Evolutionary conservation across 2,113 vertebrate genomes (phyloP).

Genomic region (Sinocyclocheilus maitianheensis): DNA sequence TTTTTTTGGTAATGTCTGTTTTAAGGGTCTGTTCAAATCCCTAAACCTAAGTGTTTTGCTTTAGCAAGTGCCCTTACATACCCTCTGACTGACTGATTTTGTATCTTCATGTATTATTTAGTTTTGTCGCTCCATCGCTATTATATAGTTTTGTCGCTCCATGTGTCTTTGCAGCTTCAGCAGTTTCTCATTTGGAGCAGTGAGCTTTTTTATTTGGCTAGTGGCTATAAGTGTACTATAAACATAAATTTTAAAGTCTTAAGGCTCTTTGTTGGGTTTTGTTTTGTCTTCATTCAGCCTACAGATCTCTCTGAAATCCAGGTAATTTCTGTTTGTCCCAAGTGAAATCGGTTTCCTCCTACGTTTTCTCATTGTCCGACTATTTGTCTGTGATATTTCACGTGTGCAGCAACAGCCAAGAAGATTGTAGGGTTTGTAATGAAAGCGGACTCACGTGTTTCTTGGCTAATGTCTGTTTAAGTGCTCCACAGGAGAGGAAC

Average conservation of each 20-base stretch:
- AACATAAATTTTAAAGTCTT: not conserved
- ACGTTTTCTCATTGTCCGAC: not conserved
- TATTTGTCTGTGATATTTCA: not conserved
- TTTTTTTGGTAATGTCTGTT: not conserved
- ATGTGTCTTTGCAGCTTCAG: not conserved
- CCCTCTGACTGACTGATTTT: not conserved
- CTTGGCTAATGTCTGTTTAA: not conserved
- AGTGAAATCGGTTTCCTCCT: not conserved
- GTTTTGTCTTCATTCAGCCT: slow-evolving; percentile 62
- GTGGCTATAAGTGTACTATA: not conserved
- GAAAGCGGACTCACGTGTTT: not conserved
- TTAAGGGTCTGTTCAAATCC: not conserved
- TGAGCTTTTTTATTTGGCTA: not conserved
- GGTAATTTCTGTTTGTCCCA: slow-evolving; percentile 60
- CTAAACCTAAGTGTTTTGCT: not conserved
- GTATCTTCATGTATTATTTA: not conserved
- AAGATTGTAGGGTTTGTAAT: not conserved
- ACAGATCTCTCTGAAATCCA: slow-evolving; percentile 68
- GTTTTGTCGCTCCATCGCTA: not conserved
- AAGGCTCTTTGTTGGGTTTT: slow-evolving; percentile 21
- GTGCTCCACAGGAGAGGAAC: not conserved
- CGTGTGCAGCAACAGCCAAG: not conserved
- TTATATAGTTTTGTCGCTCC: not conserved
- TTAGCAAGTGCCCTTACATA: not conserved
- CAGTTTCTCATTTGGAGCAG: not conserved